Conservation (phyloP, 2,113 vertebrate species). For the Todiramphus chloris region DNA sequence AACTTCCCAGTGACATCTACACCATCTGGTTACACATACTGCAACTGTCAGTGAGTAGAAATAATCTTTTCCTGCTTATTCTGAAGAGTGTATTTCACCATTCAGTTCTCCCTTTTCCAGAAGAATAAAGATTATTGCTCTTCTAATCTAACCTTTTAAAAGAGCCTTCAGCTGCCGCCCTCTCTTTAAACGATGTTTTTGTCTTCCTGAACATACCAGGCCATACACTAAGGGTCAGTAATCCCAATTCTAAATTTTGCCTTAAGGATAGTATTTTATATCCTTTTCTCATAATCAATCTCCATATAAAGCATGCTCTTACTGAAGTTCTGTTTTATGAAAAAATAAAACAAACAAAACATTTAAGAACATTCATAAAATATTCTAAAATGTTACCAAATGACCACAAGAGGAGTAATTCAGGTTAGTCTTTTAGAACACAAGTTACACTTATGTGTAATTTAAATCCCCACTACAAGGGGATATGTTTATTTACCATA, state of each 20-base stretch:
- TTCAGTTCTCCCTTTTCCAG: neutral
- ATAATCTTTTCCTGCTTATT: neutral
- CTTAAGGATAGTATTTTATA: neutral
- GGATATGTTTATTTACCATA: neutral
- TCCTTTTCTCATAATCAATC: neutral
- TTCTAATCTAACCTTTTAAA: neutral
- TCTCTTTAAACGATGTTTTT: neutral
- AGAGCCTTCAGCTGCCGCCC: neutral
- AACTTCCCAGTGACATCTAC: neutral
- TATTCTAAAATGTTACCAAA: neutral
- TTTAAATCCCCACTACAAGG: neutral
- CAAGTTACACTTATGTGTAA: neutral
- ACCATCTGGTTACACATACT: neutral
- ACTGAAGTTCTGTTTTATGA: neutral
- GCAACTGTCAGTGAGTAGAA: neutral
- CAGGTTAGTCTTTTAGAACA: neutral
- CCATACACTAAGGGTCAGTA: neutral
- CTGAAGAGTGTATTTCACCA: neutral
- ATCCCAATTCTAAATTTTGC: neutral
- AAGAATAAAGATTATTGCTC: neutral
- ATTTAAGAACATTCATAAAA: neutral
- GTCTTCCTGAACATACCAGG: neutral
- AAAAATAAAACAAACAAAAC: neutral
- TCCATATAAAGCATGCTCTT: neutral
- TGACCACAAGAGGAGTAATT: neutral